Conservation (phyloP, 2,888 invertebrate genomes). For the Theodoxus fluviatilis region DNA sequence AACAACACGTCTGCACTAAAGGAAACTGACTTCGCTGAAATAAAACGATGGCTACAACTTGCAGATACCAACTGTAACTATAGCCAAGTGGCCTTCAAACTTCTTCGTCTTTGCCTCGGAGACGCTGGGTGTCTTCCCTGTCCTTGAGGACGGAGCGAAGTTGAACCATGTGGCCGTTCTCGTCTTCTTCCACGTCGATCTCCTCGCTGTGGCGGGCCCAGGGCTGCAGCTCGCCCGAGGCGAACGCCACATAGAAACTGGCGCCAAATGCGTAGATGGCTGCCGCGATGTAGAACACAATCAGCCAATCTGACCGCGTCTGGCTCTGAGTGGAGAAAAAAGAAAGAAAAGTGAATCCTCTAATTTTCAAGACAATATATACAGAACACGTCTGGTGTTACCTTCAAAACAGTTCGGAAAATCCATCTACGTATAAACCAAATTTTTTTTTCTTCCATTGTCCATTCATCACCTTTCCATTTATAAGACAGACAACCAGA, state of each 20-base stretch:
- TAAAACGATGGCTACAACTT: too few species aligned
- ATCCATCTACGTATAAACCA: not conserved
- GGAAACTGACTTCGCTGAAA: too few species aligned
- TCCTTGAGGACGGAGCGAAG: too few species aligned
- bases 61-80: too few species aligned
- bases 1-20: too few species aligned
- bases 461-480: too few species aligned
- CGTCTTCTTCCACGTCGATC: constrained; percentile 23
- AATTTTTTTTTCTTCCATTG: too few species aligned
- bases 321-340: constrained; percentile 63
- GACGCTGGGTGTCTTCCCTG: too few species aligned
- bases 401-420: not conserved
- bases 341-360: not conserved
- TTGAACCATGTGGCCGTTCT: too few species aligned
- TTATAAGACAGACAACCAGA: too few species aligned
- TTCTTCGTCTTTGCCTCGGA: too few species aligned
- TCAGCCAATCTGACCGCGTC: constrained; percentile 81
- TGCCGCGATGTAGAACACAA: constrained; percentile 85
- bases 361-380: not conserved
- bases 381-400: not conserved
- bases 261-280: constrained; percentile 67
- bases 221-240: constrained; percentile 62
- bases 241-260: constrained; percentile 62
- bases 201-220: constrained; percentile 54
- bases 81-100: too few species aligned